phyloP scores from a whole-genome alignment of 1,140 invertebrate species.

The Ephestia elutella region DNA sequence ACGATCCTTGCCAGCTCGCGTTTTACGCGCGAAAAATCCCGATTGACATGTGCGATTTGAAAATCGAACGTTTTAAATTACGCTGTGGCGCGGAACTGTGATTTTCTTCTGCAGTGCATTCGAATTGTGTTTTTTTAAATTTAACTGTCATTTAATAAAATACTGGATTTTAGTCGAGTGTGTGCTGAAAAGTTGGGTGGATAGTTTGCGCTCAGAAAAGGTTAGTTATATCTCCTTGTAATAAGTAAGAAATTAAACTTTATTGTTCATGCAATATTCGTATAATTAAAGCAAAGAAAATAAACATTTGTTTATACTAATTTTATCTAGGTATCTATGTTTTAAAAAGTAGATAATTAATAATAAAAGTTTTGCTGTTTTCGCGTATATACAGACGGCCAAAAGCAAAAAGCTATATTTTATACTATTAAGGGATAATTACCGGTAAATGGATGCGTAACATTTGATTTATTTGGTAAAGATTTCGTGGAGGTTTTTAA shows the following conservation, averaged over 20 bases:
- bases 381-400: too few relatives aligned
- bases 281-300: too few relatives aligned
- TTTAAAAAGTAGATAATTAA: too few relatives aligned
- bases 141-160: background rate
- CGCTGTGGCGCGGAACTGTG: too few relatives aligned
- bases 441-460: background rate
- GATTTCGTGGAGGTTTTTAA: background rate
- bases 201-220: background rate
- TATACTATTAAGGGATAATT: background rate
- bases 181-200: background rate
- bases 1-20: background rate
- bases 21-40: conserved; percentile 2
- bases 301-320: too few relatives aligned
- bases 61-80: background rate
- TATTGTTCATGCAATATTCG: too few relatives aligned
- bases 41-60: conserved; percentile 4
- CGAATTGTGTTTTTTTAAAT: background rate
- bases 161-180: background rate
- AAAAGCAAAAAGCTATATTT: too few relatives aligned
- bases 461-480: background rate
- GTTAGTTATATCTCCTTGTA: background rate
- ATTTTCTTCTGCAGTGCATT: background rate
- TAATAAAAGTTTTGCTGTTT: too few relatives aligned
- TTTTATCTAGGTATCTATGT: too few relatives aligned
- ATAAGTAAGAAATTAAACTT: too few relatives aligned